Percentiles rank a stretch among this genome's conserved stretches.
phyloP scores from a whole-genome alignment of 2,797 vertebrate species.

The Falco berigora region DNA sequence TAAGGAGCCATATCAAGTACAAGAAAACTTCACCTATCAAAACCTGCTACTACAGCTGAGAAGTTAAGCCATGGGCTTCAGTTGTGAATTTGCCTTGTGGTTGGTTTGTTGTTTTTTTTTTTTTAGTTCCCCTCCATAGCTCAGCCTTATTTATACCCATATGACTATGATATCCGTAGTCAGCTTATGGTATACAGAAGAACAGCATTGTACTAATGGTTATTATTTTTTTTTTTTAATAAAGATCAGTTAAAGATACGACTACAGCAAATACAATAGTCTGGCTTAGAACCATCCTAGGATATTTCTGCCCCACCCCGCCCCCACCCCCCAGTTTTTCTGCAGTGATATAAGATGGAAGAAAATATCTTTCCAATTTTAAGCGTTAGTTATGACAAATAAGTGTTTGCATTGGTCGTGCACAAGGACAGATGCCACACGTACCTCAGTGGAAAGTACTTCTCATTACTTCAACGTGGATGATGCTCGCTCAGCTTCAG shows the following conservation, averaged over 20 bases:
- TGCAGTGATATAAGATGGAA: neutral
- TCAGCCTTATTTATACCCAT: neutral
- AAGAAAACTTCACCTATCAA: neutral
- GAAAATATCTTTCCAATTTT: neutral
- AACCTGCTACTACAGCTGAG: neutral
- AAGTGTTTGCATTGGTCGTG: neutral
- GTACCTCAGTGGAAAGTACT: neutral
- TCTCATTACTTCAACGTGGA: neutral
- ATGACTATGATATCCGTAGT: neutral
- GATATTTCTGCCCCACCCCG: neutral
- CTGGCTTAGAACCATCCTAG: neutral
- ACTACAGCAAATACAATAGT: neutral
- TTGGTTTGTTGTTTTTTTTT: neutral
- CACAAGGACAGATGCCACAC: neutral
- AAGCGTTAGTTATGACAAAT: neutral
- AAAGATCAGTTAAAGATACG: neutral
- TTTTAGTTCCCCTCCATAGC: neutral
- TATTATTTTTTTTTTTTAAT: neutral
- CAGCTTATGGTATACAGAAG: neutral
- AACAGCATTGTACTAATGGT: neutral
- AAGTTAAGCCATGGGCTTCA: neutral
- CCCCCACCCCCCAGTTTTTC: neutral
- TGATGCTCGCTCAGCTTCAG: neutral
- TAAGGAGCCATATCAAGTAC: neutral
- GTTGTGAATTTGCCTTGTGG: neutral